Evolutionary conservation across 2,113 vertebrate species (phyloP), one percentile per base, ranked within the genome.

Genomic region (Macaca mulatta): DNA sequence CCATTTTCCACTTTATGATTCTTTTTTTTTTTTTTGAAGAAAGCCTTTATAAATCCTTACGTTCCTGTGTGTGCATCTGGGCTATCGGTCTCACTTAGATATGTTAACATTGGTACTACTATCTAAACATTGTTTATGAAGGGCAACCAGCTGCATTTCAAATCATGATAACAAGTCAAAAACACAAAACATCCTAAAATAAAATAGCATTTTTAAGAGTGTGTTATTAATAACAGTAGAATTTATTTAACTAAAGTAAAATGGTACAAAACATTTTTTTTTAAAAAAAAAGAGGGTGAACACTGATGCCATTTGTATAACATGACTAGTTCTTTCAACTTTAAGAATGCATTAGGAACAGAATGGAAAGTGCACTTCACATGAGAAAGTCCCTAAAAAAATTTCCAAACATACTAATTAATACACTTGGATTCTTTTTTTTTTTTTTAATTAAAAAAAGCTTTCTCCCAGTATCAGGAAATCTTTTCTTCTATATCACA

Each of bases 91-190:
- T 79, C 67, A 35, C 38, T 77, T 88, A 89, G 67, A 72, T 82
- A 57, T 94, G 23, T 59, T 95, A 93, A 30, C 22, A 72, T 13
- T 84, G 38, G 40, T 52, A 59, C 1, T 23, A 35, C 1, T 27
- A 40, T 45, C 74, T 93, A 97, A 94, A 75, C n/a, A 78, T 45
- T 48, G 43, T 69, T 30, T 94, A 93, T 52, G 6, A 82, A 82
- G 17, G 40, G 17, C 85, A 86, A 64, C 25, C 25, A 86, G 59
- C 85, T 94, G 18, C 38, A 32, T 95, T 97, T 20, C 40, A 96
- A 96, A 96, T 92, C 50, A 72, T 92, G 35, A 75, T 92, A 92
- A 96, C 11, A 55, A 97, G 79, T 70, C 17, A 69, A 85, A 69
- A 96, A 50, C 8, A 87, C 40, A 96, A 90, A 90, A 95, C 82